Conservation (phyloP, 2,113 vertebrate species). For the Microtus montanus region DNA sequence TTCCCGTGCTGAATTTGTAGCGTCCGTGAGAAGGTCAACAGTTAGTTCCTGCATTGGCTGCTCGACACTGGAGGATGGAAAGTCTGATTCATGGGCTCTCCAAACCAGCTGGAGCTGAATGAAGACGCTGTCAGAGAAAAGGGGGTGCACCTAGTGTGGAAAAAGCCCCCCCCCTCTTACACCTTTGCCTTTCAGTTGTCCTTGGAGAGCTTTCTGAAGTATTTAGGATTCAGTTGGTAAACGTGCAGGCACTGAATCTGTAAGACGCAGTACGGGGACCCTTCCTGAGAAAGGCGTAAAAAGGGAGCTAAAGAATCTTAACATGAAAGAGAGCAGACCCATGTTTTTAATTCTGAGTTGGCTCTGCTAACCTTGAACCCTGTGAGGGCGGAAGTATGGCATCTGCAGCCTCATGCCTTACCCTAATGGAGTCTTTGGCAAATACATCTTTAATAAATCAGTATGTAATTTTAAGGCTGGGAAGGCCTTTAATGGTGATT, state of each 20-base stretch:
- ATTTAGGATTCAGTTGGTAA: slow-evolving; percentile 14
- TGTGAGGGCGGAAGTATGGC: not conserved
- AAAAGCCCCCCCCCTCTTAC: not conserved
- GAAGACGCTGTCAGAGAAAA: not conserved
- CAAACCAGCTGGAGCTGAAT: not conserved
- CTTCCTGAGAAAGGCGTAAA: not conserved
- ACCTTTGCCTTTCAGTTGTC: not conserved
- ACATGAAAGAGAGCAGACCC: not conserved
- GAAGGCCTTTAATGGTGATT: not conserved
- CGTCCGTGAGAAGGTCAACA: not conserved
- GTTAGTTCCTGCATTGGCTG: not conserved
- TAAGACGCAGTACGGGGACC: not conserved
- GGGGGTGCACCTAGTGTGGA: no score
- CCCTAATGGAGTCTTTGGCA: not conserved
- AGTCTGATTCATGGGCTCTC: not conserved
- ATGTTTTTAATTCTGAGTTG: not conserved
- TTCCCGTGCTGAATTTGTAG: not conserved
- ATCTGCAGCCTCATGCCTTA: not conserved
- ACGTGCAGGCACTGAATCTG: not conserved
- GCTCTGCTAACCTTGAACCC: not conserved
- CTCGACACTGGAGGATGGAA: not conserved
- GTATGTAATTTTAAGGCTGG: not conserved
- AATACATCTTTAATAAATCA: not conserved
- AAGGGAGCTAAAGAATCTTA: not conserved
- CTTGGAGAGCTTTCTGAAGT: not conserved